Evolutionary conservation across 2,113 vertebrate species (phyloP).

Genomic region (Cephalopholis sonnerati): DNA sequence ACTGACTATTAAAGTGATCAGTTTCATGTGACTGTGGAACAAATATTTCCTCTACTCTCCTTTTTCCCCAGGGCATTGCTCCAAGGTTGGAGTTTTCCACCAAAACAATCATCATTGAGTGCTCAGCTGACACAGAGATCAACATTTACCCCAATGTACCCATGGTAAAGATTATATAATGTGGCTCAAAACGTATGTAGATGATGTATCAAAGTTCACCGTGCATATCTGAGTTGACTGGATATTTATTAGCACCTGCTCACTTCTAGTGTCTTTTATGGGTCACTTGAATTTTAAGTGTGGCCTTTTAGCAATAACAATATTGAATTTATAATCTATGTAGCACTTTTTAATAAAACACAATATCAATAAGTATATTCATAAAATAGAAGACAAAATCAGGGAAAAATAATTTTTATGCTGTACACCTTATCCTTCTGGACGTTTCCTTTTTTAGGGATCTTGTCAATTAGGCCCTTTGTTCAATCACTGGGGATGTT

Average conservation of each 20-base stretch:
- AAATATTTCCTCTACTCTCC: neutral
- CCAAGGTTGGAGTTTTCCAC: constrained; percentile 88
- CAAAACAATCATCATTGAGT: constrained; percentile 86
- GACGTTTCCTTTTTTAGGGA: no score
- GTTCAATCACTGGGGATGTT: no score
- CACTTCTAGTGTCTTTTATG: neutral
- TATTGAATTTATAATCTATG: neutral
- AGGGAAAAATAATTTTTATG: no score
- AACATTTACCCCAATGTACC: constrained; percentile 75
- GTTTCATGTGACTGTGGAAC: neutral
- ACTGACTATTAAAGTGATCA: neutral
- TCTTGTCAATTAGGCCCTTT: no score
- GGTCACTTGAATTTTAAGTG: neutral
- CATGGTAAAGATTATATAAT: constrained; percentile 57
- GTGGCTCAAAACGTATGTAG: neutral
- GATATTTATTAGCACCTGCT: neutral
- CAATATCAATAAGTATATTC: neutral
- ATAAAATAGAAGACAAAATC: no score
- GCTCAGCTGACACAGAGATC: constrained; percentile 64
- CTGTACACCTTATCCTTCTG: no score
- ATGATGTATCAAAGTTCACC: neutral
- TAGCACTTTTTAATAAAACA: neutral
- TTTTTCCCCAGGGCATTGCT: constrained; percentile 85
- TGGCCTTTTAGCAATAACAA: neutral
- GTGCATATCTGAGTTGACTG: neutral